phyloP scores from a whole-genome alignment of 2,888 invertebrate species.

The Agrypnus murinus region DNA sequence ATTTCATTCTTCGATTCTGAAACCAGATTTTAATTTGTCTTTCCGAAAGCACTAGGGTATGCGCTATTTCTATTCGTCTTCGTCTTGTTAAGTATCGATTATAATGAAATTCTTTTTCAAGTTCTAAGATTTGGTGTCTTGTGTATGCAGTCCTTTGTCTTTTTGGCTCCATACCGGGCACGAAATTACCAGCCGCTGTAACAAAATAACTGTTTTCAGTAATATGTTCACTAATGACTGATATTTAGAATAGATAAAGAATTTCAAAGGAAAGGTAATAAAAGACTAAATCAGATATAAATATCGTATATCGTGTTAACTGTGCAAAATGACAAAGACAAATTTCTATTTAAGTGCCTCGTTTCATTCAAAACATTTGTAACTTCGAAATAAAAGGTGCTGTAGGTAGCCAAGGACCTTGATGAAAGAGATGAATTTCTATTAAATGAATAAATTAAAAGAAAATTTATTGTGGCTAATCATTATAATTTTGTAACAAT shows the following conservation, averaged over 20 bases:
- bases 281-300: slow-evolving; percentile 10
- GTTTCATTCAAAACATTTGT: slow-evolving; percentile 16
- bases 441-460: background rate
- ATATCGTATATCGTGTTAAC: slow-evolving; percentile 23
- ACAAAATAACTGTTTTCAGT: slow-evolving; percentile 63
- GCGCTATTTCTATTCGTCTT: slow-evolving; percentile 97
- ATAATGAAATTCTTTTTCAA: slow-evolving; percentile 98
- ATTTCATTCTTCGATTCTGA: slow-evolving; percentile 89
- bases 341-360: slow-evolving; percentile 18
- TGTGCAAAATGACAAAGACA: slow-evolving; percentile 20
- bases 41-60: slow-evolving; percentile 94
- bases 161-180: slow-evolving; percentile 96
- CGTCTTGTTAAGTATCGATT: slow-evolving; percentile 96
- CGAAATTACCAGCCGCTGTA: slow-evolving; percentile 90
- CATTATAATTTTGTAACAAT: too few relatives aligned
- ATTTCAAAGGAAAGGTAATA: slow-evolving; percentile 19
- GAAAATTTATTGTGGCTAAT: too few relatives aligned
- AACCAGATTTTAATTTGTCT: slow-evolving; percentile 94
- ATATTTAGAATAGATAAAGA: slow-evolving; percentile 11
- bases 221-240: slow-evolving; percentile 18
- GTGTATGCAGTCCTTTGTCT: slow-evolving; percentile 98
- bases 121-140: slow-evolving; percentile 96
- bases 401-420: slow-evolving; percentile 1
- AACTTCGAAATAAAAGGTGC: slow-evolving; percentile 1
- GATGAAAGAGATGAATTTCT: slow-evolving; percentile 1